Evolutionary conservation across 2,888 invertebrate species (phyloP).

Genomic region (Dioctria rufipes): DNA sequence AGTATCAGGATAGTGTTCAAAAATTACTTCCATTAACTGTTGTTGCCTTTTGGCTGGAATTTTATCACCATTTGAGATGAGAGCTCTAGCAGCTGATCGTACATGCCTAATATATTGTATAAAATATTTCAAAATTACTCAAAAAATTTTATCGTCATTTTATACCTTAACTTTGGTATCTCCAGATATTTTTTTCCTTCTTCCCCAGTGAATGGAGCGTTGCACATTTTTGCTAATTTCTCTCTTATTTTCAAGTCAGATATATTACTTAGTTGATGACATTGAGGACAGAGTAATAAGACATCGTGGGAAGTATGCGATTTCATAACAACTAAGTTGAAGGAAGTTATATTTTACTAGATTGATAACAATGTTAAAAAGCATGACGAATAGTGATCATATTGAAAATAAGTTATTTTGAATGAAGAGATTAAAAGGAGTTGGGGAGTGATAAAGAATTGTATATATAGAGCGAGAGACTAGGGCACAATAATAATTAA

Average conservation of each 20-base stretch:
- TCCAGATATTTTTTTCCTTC: conserved; percentile 67
- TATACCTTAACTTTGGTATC: conserved; percentile 67
- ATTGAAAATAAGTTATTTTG: too few species aligned
- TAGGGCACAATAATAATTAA: too few species aligned
- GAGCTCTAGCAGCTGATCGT: conserved; percentile 76
- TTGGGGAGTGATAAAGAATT: too few species aligned
- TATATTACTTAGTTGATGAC: conserved; percentile 81
- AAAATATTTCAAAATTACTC: neutral
- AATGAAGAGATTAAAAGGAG: too few species aligned
- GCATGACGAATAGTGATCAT: too few species aligned
- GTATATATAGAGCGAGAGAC: too few species aligned
- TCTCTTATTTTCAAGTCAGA: conserved; percentile 76
- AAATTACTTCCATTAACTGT: conserved; percentile 72
- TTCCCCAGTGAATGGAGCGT: conserved; percentile 75
- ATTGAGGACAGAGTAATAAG: conserved; percentile 79
- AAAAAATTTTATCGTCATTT: conserved; percentile 49
- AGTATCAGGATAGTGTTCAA: conserved; percentile 72
- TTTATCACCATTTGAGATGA: conserved; percentile 70
- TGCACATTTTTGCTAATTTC: conserved; percentile 75
- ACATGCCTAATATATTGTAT: conserved; percentile 70
- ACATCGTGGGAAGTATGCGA: conserved; percentile 87
- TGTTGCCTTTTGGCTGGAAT: conserved; percentile 74
- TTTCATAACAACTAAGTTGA: conserved; percentile 77
- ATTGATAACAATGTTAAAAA: too few species aligned
- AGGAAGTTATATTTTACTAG: neutral